Conservation (phyloP, 1,140 invertebrate species). For the Parasteatoda tepidariorum region DNA sequence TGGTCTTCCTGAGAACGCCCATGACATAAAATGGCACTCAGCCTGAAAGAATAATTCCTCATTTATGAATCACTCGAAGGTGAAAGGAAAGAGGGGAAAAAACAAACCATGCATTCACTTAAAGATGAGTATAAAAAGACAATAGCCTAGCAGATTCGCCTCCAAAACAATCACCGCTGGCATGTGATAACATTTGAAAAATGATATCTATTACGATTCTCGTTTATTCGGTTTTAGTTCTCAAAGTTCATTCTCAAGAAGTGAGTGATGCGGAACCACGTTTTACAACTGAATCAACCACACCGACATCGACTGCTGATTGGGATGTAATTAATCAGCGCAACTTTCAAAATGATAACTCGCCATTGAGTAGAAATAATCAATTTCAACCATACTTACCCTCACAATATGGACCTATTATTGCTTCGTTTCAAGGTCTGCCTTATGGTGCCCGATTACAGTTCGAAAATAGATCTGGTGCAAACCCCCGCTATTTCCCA, state of each 20-base stretch:
- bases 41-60: slow-evolving; percentile 24
- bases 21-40: slow-evolving; percentile 50
- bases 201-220: not conserved
- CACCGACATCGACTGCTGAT: no score
- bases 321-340: no score
- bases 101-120: slow-evolving; percentile 31
- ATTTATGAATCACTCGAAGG: slow-evolving; percentile 26
- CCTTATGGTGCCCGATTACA: no score
- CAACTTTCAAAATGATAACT: no score
- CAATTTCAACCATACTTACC: no score
- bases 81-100: slow-evolving; percentile 14
- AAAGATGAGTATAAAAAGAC: slow-evolving; percentile 20
- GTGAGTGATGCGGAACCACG: not conserved
- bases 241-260: not conserved
- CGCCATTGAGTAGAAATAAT: no score
- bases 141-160: not conserved
- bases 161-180: not conserved
- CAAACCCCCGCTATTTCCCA: no score
- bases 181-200: not conserved
- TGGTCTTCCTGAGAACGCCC: slow-evolving; percentile 30
- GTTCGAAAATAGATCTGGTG: no score
- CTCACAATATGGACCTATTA: no score
- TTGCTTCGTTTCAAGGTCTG: no score
- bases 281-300: not conserved
- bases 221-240: not conserved